Evolutionary conservation across 2,888 invertebrate genomes (phyloP).

Genomic region (Drosophila buzzatii): DNA sequence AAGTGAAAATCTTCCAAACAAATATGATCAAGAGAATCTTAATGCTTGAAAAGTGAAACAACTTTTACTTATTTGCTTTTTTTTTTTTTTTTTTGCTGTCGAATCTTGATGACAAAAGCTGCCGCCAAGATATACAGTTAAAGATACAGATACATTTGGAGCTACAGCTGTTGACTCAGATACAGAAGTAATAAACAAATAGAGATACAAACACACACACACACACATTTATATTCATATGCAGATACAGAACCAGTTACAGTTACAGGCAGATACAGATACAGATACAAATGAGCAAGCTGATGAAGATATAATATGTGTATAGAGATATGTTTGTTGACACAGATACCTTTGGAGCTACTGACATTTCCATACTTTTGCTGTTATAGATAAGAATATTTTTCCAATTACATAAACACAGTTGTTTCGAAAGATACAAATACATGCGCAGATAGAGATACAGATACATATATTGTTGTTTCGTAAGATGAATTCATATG

Average conservation of each 20-base stretch:
- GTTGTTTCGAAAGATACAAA: neutral
- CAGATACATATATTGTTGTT: neutral
- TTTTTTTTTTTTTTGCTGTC: neutral
- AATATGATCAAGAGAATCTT: conserved; percentile 66
- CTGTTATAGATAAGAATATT: neutral
- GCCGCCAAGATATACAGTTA: conserved; percentile 9
- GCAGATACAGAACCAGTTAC: conserved; percentile 7
- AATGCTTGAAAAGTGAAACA: conserved; percentile 65
- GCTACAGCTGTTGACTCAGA: conserved; percentile 5
- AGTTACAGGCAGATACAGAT: neutral
- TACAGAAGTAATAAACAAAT: conserved; percentile 2
- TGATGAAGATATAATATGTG: neutral
- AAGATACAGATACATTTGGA: conserved; percentile 2
- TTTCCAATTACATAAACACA: neutral
- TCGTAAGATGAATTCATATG: neutral
- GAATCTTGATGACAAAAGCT: conserved; percentile 38
- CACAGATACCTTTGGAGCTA: neutral
- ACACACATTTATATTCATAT: neutral
- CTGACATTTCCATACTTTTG: neutral
- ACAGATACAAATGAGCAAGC: neutral
- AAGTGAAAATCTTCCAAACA: conserved; percentile 61
- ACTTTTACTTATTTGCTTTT: conserved; percentile 68
- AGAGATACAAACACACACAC: neutral
- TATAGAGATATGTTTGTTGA: neutral
- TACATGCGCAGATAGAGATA: neutral